Base-by-base conservation (phyloP, 1,140 invertebrate species). In the Psilanteris sp. region DNA sequence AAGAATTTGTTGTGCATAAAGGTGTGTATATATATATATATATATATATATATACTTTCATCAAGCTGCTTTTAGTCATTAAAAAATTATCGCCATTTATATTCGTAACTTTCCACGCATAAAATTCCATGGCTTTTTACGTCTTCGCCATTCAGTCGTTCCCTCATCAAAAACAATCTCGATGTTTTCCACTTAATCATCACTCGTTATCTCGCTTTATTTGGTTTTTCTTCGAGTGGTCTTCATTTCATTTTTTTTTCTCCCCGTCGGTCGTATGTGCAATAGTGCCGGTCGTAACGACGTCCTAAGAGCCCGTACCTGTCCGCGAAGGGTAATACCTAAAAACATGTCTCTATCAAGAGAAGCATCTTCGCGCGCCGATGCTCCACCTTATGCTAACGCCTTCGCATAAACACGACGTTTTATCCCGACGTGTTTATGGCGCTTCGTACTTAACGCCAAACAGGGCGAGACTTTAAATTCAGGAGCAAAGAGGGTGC, bases 321-420 rank as follows among this genome's bases (percentile, higher is more conserved):
- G 87, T 88, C 87, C 83, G 80, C 72, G 77, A 41, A 67, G 72
- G 83, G 82, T 87, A 88, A 87, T 86, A 82, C 84, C 81, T 85
- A 84, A 86, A 87, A 88, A 84, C 86, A 87, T 83, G 85, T 87
- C 86, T 87, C 84, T 88, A 87, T 88, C 86, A 82, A 78, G 29
- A 79, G 75, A 74, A 74, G 81, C 83, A 85, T 86, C 84, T 83
- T 75, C 76, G 43, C 79, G 77, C 70, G 61, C 24, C 46, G 24
- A 14, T 43, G 50, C 55, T 75, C 52, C 50, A 44, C 57, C 57
- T 64, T 61, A 61, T 61, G 64, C 57, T 44, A 66, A 73, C 59
- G 70, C 59, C 46, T 85, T 82, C 85, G 79, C 86, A 87, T 88
- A 88, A 87, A 88, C 83, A 81, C 83, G 71, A 79, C 78, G 77